Conservation (phyloP, 2,888 invertebrate species). For the Stramonita haemastoma region DNA sequence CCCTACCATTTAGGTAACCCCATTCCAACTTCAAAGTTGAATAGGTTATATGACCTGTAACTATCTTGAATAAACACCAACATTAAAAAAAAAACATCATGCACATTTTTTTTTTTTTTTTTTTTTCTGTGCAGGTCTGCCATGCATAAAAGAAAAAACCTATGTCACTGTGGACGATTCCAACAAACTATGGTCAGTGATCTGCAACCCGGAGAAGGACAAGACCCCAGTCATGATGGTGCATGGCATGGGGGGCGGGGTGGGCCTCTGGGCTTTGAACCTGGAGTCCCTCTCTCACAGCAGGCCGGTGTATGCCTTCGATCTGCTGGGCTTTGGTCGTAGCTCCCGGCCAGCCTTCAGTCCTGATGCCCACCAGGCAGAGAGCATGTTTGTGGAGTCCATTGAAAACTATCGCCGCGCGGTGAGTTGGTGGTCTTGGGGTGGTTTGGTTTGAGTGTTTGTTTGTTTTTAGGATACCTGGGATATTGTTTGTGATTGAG, state of each 20-base stretch:
- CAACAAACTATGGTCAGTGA: constrained; percentile 8
- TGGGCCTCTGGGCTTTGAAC: constrained; percentile 96
- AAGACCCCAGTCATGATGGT: constrained; percentile 88
- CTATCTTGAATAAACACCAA: too few species aligned
- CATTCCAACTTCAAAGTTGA: too few species aligned
- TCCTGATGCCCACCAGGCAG: constrained; percentile 87
- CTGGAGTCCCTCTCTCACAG: constrained; percentile 86
- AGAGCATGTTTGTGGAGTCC: constrained; percentile 91
- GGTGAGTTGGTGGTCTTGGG: constrained; percentile 78
- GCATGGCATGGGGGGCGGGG: constrained; percentile 95
- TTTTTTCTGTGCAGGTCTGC: constrained; percentile 18
- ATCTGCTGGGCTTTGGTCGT: constrained; percentile 89
- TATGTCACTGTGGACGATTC: constrained; percentile 33
- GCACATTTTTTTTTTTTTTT: not conserved
- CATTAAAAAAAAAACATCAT: too few species aligned
- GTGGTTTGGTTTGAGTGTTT: too few species aligned
- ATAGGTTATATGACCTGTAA: too few species aligned
- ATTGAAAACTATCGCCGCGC: constrained; percentile 97
- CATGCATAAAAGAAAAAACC: constrained; percentile 38
- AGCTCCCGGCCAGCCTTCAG: constrained; percentile 93
- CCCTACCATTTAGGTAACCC: too few species aligned
- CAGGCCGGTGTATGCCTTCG: constrained; percentile 75
- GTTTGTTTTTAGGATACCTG: too few species aligned
- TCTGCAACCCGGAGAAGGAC: constrained; percentile 21
- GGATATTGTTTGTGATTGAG: not conserved